Conservation (phyloP, 2,797 vertebrate genomes). For the Sebastes itinus region DNA sequence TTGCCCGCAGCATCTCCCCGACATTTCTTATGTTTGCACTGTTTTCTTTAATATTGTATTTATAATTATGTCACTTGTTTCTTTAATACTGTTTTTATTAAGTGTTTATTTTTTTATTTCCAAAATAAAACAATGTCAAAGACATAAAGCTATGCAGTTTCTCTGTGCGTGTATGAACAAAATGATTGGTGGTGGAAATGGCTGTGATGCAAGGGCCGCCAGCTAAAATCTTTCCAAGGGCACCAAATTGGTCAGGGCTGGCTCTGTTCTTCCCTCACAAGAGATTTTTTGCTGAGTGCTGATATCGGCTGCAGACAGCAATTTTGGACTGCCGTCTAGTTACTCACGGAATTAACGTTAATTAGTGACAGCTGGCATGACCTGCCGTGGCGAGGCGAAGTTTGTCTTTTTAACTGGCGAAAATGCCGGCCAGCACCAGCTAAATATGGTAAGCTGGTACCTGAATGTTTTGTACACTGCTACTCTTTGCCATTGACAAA, state of each 20-base stretch:
- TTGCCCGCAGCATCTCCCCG: background rate
- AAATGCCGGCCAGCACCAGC: background rate
- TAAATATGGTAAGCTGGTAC: background rate
- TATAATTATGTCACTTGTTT: background rate
- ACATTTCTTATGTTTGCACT: background rate
- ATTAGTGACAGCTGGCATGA: background rate
- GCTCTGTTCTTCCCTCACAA: background rate
- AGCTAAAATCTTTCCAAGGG: background rate
- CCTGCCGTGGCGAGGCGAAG: no score
- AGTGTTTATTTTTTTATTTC: background rate
- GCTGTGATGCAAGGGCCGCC: background rate
- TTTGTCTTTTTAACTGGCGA: background rate
- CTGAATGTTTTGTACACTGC: background rate
- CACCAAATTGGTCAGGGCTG: background rate
- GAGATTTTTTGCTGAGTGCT: background rate
- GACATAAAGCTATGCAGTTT: background rate
- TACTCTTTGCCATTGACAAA: background rate
- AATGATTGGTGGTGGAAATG: background rate
- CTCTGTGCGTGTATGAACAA: background rate
- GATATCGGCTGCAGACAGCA: background rate
- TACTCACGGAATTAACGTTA: background rate
- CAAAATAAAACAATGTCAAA: background rate
- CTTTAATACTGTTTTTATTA: background rate
- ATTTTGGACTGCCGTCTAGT: conserved; percentile 1
- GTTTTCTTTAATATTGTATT: background rate